Percentiles rank a stretch among this genome's conserved stretches.
These are phyloP conservation scores for Sebastes matsubarae DNA, from an alignment of 2,797 vertebrate genomes.

Conservation along the genomic window DNA sequence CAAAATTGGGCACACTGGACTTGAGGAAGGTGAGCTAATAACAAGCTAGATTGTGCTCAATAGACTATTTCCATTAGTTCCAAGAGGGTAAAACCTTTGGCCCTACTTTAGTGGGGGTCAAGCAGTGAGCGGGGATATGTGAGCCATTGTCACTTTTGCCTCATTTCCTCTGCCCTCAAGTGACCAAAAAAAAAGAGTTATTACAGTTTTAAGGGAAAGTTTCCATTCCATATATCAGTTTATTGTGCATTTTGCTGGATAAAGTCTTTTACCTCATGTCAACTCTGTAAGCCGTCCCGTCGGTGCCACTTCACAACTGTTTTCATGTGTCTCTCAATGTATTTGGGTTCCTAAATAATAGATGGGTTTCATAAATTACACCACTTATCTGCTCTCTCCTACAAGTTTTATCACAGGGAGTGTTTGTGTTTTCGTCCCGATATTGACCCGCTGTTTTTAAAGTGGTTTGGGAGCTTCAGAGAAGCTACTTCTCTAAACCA, in stretches of 20 bases:
- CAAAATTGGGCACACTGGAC: too few relatives aligned
- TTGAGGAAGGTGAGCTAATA: too few relatives aligned
- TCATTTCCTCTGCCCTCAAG: background rate
- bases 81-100: too few relatives aligned
- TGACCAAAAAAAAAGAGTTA: background rate
- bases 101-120: too few relatives aligned
- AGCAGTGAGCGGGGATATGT: too few relatives aligned
- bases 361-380: slow-evolving; percentile 7
- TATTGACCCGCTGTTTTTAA: background rate
- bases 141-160: too few relatives aligned
- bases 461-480: background rate
- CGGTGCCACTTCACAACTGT: background rate
- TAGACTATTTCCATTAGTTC: too few relatives aligned
- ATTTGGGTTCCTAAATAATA: slow-evolving; percentile 17
- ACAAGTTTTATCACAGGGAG: background rate
- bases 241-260: background rate
- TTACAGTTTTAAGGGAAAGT: background rate
- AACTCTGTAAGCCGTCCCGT: background rate
- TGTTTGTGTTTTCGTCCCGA: background rate
- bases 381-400: slow-evolving; percentile 1
- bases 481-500: background rate
- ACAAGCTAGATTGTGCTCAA: too few relatives aligned
- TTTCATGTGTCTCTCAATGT: background rate
- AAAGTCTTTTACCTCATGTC: background rate
- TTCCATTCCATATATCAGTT: background rate